Conservation (phyloP, 2,888 invertebrate species). For the Volucella zonaria region DNA sequence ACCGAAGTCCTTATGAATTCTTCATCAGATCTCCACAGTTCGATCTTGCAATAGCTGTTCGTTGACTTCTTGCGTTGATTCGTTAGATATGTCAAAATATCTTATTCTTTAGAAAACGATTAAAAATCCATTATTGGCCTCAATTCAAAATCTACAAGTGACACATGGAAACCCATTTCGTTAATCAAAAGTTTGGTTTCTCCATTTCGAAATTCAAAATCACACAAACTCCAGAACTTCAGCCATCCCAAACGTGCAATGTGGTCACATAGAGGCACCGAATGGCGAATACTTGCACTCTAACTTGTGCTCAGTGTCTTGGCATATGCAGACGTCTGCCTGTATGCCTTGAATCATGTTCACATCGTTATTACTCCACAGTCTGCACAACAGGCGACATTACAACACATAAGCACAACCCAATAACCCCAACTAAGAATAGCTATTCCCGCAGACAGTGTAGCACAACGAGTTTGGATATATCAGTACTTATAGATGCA, state of each 20-base stretch:
- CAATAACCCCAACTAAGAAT: constrained; percentile 1
- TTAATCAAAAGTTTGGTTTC: too few species aligned
- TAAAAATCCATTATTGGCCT: too few species aligned
- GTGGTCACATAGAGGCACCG: background rate
- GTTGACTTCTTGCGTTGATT: too few species aligned
- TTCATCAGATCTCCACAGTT: too few species aligned
- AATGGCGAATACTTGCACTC: background rate
- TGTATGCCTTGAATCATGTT: constrained; percentile 20
- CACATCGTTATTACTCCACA: background rate
- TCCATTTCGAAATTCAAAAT: too few species aligned
- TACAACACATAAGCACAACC: background rate
- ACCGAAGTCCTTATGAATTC: too few species aligned
- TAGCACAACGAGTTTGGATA: background rate
- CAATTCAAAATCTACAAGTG: too few species aligned
- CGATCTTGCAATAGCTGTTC: too few species aligned
- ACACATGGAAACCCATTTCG: too few species aligned
- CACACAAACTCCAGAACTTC: background rate
- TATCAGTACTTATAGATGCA: background rate
- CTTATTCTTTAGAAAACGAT: too few species aligned
- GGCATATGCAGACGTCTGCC: constrained; percentile 33
- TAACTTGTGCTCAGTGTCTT: constrained; percentile 1
- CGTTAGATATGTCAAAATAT: too few species aligned
- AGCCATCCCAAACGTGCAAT: constrained; percentile 2
- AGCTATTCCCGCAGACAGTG: constrained; percentile 9
- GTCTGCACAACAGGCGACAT: background rate